Percentiles rank a stretch among this genome's conserved stretches.
phyloP scores from a whole-genome alignment of 2,888 invertebrate species.

The Pyralis farinalis region DNA sequence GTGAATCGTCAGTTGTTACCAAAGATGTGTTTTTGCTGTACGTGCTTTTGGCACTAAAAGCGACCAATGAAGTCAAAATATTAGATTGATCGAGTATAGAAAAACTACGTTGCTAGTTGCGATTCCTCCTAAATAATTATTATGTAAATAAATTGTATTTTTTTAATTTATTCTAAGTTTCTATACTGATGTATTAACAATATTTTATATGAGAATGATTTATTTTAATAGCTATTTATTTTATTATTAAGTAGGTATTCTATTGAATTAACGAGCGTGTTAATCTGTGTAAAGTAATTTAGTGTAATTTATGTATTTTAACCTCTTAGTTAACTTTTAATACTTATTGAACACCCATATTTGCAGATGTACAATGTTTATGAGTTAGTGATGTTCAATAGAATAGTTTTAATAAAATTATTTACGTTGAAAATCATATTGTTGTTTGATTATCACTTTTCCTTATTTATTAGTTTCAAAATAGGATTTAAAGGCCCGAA shows the following conservation, averaged over 20 bases:
- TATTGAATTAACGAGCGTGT: slow-evolving; percentile 69
- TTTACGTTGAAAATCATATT: slow-evolving; percentile 77
- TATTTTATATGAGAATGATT: slow-evolving; percentile 55
- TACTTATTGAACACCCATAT: slow-evolving; percentile 61
- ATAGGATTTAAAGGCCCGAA: too few relatives aligned
- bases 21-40: slow-evolving; percentile 24
- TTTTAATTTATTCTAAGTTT: slow-evolving; percentile 53
- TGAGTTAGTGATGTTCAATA: slow-evolving; percentile 81
- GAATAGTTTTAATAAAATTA: slow-evolving; percentile 81
- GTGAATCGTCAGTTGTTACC: slow-evolving; percentile 15
- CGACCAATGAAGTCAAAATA: slow-evolving; percentile 11
- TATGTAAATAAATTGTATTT: slow-evolving; percentile 44
- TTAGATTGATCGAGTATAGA: slow-evolving; percentile 10
- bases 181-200: slow-evolving; percentile 65
- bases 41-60: slow-evolving; percentile 15
- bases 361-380: slow-evolving; percentile 80
- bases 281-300: slow-evolving; percentile 65
- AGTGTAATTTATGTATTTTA: slow-evolving; percentile 56
- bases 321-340: slow-evolving; percentile 44
- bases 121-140: slow-evolving; percentile 19
- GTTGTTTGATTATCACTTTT: too few relatives aligned
- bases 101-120: slow-evolving; percentile 14
- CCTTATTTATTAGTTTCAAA: too few relatives aligned
- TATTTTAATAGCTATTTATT: slow-evolving; percentile 75
- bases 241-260: slow-evolving; percentile 65